These are phyloP conservation scores for Archegozetes longisetosus DNA, from an alignment of 1,140 invertebrate genomes.

Conservation along the genomic window DNA sequence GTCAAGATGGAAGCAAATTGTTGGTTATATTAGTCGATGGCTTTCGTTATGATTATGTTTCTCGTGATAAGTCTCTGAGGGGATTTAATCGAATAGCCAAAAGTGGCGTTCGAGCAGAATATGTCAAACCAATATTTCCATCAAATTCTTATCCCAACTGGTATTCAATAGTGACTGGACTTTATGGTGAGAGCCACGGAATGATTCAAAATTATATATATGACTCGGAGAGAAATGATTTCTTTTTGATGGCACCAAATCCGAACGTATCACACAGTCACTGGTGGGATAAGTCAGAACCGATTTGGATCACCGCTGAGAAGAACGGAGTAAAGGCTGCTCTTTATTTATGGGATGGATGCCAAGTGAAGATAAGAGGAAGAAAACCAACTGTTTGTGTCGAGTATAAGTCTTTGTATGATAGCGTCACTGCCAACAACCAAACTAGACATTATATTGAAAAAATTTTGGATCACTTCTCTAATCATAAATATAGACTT, in stretches of 20 bases:
- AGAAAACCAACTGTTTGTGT: background rate
- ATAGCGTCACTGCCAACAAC: background rate
- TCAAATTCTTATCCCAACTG: conserved; percentile 19
- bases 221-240: conserved; percentile 15
- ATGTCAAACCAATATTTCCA: conserved; percentile 18
- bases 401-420: background rate
- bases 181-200: conserved; percentile 19
- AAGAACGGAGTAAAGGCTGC: conserved; percentile 18
- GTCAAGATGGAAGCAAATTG: conserved; percentile 4
- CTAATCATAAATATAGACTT: conserved; percentile 18
- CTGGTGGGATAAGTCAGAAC: conserved; percentile 22
- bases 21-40: conserved; percentile 17
- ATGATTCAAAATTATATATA: background rate
- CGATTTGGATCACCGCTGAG: conserved; percentile 21
- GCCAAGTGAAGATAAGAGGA: conserved; percentile 18
- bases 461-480: conserved; percentile 18
- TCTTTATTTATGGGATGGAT: conserved; percentile 23
- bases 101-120: conserved; percentile 17
- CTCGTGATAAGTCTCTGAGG: conserved; percentile 5
- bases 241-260: conserved; percentile 20
- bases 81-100: conserved; percentile 14
- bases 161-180: conserved; percentile 18
- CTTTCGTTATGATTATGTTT: conserved; percentile 16
- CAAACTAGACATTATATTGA: background rate
- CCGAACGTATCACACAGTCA: conserved; percentile 18